Evolutionary conservation across 2,888 invertebrate genomes (phyloP).

Genomic region (Drosophila mimetica): DNA sequence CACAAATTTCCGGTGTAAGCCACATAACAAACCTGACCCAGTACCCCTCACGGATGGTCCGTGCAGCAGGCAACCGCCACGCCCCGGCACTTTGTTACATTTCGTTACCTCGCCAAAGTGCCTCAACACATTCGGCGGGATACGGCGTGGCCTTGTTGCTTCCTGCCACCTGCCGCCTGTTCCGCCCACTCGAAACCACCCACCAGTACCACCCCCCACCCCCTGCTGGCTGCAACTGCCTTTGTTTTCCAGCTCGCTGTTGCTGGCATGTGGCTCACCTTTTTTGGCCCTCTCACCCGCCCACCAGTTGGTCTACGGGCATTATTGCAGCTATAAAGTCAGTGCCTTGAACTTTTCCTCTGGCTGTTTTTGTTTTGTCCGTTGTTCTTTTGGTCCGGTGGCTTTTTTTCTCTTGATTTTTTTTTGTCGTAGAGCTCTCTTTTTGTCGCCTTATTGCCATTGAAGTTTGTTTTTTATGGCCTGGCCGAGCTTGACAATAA

Average conservation of each 20-base stretch:
- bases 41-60: constrained; percentile 41
- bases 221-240: constrained; percentile 52
- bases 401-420: constrained; percentile 25
- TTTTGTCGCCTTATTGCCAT: constrained; percentile 74
- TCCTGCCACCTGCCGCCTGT: constrained; percentile 2
- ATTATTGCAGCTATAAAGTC: constrained; percentile 80
- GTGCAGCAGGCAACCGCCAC: constrained; percentile 29
- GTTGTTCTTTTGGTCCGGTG: constrained; percentile 59
- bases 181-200: background rate
- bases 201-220: background rate
- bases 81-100: constrained; percentile 73
- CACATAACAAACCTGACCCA: constrained; percentile 74
- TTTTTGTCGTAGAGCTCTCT: constrained; percentile 39
- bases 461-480: constrained; percentile 80
- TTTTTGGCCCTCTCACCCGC: constrained; percentile 23
- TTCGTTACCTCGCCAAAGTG: constrained; percentile 76
- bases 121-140: constrained; percentile 71
- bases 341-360: constrained; percentile 76
- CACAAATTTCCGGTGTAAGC: constrained; percentile 80
- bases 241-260: constrained; percentile 59
- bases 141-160: constrained; percentile 33
- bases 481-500: constrained; percentile 78
- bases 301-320: constrained; percentile 35
- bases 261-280: constrained; percentile 69
- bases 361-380: constrained; percentile 44